Base-by-base conservation (phyloP, 2,888 invertebrate species). In the Apodemia mormo region DNA sequence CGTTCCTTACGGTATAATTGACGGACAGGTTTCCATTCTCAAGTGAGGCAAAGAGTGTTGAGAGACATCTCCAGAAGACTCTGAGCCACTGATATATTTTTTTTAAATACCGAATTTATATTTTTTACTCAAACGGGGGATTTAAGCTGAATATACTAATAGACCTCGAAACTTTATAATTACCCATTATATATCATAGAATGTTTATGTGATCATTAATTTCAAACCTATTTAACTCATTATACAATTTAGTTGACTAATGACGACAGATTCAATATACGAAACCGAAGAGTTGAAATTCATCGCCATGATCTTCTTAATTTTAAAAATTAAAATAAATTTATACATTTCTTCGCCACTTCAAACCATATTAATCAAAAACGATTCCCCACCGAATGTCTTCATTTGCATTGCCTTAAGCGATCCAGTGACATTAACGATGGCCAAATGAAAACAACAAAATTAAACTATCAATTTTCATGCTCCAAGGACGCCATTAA, bases 351-450 rank as follows among this genome's bases (percentile, higher is more conserved):
- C 70, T 69, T 67, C 75, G 72, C 72, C 75, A 80, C 80, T 84
- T 85, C 82, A 85, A 84, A 82, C 80, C 74, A 82, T 82, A 85
- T 91, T 88, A 88, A 90, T 90, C 89, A 89, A 85, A 81, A 78
- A 76, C 81, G 81, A 86, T 87, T 86, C 85, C 82, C 78, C 82
- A 81, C 77, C 80, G 49, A 87, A 90, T 83, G 85, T 88, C 87
- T 91, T 89, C 88, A 91, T 91, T 91, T 90, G 89, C 91, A 89
- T 90, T 82, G 86, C 87, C 84, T 77, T 76, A 77, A 83, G 85
- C 86, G 78, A 81, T 81, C 81, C 83, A 79, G 82, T 81, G 88
- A 88, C 88, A 87, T 86, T 89, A 90, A 90, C 87, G 90, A 90
- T 85, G 82, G 78, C 82, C 82, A 84, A 85, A 88, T 82, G 83